Percentiles rank a stretch among this genome's conserved stretches.
phyloP scores from a whole-genome alignment of 2,888 invertebrate genomes.

The Zeuzera pyrina region DNA sequence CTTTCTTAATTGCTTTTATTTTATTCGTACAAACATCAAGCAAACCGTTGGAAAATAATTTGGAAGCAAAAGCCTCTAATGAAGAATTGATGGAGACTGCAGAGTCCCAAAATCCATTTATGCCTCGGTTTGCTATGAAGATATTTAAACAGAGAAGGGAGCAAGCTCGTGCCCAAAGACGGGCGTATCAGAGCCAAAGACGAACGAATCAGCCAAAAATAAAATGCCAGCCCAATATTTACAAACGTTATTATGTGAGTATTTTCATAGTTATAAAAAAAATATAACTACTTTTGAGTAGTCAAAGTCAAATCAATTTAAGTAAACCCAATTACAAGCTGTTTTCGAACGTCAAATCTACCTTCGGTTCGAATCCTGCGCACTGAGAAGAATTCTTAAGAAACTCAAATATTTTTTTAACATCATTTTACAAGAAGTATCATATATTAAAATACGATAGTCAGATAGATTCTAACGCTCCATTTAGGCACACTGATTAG shows the following conservation, averaged over 20 bases:
- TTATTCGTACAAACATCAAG: conserved; percentile 23
- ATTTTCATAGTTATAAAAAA: too few species aligned
- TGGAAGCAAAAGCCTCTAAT: conserved; percentile 9
- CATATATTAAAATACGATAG: too few species aligned
- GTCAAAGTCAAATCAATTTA: too few species aligned
- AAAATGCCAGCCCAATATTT: conserved; percentile 22
- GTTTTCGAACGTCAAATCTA: too few species aligned
- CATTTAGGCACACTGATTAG: too few species aligned
- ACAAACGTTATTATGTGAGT: conserved; percentile 25
- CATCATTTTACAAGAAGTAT: too few species aligned
- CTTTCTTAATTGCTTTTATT: conserved; percentile 24
- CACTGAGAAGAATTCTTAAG: too few species aligned
- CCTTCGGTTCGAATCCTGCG: too few species aligned
- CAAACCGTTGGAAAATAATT: conserved; percentile 28
- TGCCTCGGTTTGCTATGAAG: conserved; percentile 59
- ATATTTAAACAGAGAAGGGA: conserved; percentile 46
- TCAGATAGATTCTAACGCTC: too few species aligned
- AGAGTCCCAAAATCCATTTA: conserved; percentile 50
- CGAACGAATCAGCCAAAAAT: conserved; percentile 18
- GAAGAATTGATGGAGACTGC: conserved; percentile 56
- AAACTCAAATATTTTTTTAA: too few species aligned
- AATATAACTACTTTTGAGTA: too few species aligned
- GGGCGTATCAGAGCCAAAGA: conserved; percentile 27
- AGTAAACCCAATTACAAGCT: too few species aligned
- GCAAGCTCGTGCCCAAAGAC: conserved; percentile 36